Evolutionary conservation across 2,113 vertebrate genomes (phyloP).

Genomic region (Cephalopholis sonnerati): DNA sequence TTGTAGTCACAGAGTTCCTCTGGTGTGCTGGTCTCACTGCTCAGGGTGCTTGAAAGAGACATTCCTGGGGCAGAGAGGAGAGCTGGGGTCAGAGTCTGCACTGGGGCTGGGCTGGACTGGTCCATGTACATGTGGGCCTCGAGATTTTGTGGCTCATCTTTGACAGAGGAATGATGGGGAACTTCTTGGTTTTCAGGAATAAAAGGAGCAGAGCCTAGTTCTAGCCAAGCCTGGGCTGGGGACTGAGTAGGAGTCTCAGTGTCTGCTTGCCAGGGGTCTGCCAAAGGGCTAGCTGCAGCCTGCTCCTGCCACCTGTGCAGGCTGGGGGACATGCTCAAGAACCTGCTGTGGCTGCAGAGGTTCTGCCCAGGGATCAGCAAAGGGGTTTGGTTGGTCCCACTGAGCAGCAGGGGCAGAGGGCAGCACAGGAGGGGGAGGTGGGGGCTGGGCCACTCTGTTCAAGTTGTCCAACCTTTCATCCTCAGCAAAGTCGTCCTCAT

Average conservation of each 20-base stretch:
- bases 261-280: conserved; percentile 66
- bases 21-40: conserved; percentile 85
- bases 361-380: conserved; percentile 78
- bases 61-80: conserved; percentile 53
- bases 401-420: conserved; percentile 72
- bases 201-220: conserved; percentile 50
- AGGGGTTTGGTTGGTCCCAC: conserved; percentile 78
- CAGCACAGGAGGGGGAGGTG: conserved; percentile 59
- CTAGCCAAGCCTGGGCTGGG: conserved; percentile 65
- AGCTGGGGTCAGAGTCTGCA: conserved; percentile 32
- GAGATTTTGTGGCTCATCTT: conserved; percentile 19
- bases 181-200: conserved; percentile 31
- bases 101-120: conserved; percentile 2
- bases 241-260: conserved; percentile 67
- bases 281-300: conserved; percentile 55
- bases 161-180: conserved; percentile 14
- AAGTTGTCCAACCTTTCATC: conserved; percentile 84
- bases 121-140: conserved; percentile 17
- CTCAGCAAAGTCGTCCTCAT: conserved; percentile 85
- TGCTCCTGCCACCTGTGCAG: conserved; percentile 22
- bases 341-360: conserved; percentile 63
- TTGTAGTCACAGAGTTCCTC: conserved; percentile 85
- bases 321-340: not conserved
- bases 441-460: conserved; percentile 74
- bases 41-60: conserved; percentile 83